Evolutionary conservation across 2,888 invertebrate genomes (phyloP).

Genomic region (Coleophora flavipennella): DNA sequence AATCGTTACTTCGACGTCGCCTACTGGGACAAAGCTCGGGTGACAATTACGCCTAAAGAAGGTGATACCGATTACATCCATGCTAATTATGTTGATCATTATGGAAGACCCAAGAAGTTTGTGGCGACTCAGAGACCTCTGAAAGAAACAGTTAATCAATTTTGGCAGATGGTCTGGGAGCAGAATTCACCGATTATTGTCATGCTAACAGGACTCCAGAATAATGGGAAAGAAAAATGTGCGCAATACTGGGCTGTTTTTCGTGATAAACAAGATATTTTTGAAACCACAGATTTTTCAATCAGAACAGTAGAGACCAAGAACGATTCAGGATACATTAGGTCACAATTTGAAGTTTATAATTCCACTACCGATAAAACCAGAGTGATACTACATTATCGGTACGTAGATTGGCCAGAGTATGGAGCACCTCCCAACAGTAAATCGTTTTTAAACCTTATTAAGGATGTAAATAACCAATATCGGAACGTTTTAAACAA

Average conservation of each 20-base stretch:
- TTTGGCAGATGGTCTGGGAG: conserved; percentile 2
- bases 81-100: too few species aligned
- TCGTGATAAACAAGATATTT: neutral
- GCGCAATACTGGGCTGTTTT: neutral
- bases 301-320: neutral
- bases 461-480: neutral
- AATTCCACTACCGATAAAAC: neutral
- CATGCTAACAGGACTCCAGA: conserved; percentile 1
- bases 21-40: neutral
- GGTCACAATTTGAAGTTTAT: neutral
- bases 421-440: too few species aligned
- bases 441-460: neutral
- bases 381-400: neutral
- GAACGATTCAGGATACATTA: neutral
- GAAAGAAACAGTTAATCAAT: conserved; percentile 1
- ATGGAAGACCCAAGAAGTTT: conserved; percentile 1
- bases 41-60: neutral
- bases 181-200: conserved; percentile 1
- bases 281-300: neutral
- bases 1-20: neutral
- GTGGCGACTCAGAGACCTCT: conserved; percentile 1
- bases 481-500: neutral
- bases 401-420: too few species aligned
- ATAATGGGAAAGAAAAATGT: conserved; percentile 1
- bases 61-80: conserved; percentile 1